Evolutionary conservation across 2,797 vertebrate genomes (phyloP).

Genomic region (Sebastes hopkinsi): DNA sequence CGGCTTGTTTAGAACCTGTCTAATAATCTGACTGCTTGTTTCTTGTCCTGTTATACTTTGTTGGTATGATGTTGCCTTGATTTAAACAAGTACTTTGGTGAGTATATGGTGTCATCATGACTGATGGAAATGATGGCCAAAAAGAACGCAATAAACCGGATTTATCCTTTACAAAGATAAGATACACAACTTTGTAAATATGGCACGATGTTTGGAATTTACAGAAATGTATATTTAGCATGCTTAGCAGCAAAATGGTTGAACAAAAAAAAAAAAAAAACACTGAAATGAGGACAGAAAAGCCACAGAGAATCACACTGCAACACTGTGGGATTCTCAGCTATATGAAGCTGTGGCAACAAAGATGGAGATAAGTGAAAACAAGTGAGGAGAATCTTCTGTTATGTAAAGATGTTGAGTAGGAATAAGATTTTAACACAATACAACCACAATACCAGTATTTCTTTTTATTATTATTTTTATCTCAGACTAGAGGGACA

Average conservation of each 20-base stretch:
- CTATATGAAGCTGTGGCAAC: not conserved
- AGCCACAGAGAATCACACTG: not conserved
- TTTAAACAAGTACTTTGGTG: not conserved
- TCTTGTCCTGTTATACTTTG: not conserved
- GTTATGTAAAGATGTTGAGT: no score
- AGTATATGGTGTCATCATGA: not conserved
- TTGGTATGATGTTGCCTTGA: not conserved
- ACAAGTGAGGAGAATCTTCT: not conserved
- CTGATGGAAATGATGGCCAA: not conserved
- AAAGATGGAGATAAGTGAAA: not conserved
- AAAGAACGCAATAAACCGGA: not conserved
- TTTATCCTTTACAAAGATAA: not conserved
- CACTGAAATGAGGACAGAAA: not conserved
- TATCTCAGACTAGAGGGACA: slow-evolving; percentile 14
- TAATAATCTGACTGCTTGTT: not conserved
- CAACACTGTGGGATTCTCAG: not conserved
- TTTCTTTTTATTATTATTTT: slow-evolving; percentile 34
- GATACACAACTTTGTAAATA: not conserved
- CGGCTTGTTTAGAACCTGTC: no score
- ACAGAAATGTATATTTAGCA: not conserved
- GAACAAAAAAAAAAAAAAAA: not conserved
- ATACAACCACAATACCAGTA: not conserved
- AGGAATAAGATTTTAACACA: not conserved
- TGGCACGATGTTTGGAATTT: not conserved
- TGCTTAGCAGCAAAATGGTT: not conserved